phyloP scores from a whole-genome alignment of 2,113 vertebrate genomes.

The Myotis davidii region DNA sequence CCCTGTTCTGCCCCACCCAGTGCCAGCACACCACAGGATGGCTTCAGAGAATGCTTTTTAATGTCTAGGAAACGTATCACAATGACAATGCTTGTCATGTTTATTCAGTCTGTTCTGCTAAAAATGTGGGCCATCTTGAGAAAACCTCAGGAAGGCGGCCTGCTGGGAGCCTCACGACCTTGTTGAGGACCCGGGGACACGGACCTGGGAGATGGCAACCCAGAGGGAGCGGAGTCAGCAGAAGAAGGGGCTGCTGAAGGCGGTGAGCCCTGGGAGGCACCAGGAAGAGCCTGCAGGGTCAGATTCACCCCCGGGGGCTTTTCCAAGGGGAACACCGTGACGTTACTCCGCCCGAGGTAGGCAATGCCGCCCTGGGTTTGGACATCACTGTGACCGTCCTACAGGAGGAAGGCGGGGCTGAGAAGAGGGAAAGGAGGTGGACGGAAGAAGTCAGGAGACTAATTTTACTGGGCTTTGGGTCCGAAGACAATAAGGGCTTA shows the following conservation, averaged over 20 bases:
- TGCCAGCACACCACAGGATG: neutral
- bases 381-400: rapidly evolving
- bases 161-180: neutral
- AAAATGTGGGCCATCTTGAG: neutral
- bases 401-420: neutral
- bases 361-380: too few species aligned
- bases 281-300: neutral
- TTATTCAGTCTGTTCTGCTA: neutral
- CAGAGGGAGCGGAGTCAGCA: neutral
- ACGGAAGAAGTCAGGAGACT: neutral
- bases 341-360: neutral
- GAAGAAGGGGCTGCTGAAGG: neutral
- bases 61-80: neutral
- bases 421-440: neutral
- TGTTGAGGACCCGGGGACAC: neutral
- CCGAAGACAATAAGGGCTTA: neutral
- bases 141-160: neutral
- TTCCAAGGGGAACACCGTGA: neutral
- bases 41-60: neutral
- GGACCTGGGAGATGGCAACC: neutral
- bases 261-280: neutral
- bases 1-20: neutral
- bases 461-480: neutral
- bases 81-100: neutral
- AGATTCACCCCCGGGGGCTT: neutral